A percentile compares a stretch with the other conserved stretches of the same genome.
Evolutionary conservation across 1,140 invertebrate genomes (phyloP).

Genomic region (Sinonovacula constricta): DNA sequence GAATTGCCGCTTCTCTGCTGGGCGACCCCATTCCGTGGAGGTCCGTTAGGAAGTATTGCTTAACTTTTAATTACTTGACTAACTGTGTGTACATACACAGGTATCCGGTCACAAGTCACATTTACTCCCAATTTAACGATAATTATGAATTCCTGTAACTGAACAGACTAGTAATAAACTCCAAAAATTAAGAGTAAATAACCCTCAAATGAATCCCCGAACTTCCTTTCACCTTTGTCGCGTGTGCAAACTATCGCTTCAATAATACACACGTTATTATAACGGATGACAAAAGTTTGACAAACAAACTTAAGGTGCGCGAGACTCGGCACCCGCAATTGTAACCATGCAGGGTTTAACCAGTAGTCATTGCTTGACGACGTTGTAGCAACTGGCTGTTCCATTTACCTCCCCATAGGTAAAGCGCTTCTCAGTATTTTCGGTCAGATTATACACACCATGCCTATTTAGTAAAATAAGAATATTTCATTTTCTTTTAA

Average conservation of each 20-base stretch:
- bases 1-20: slow-evolving; percentile 36
- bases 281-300: slow-evolving; percentile 20
- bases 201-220: neutral
- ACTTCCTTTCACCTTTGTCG: neutral
- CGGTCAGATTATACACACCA: no score
- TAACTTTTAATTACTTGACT: no score
- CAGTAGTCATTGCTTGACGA: slow-evolving; percentile 31
- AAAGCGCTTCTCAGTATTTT: no score
- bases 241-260: slow-evolving; percentile 21
- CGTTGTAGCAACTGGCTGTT: slow-evolving; percentile 47
- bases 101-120: no score
- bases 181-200: neutral
- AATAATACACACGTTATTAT: slow-evolving; percentile 16
- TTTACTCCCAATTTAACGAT: no score
- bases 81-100: no score
- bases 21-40: slow-evolving; percentile 25
- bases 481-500: no score
- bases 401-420: slow-evolving; percentile 17
- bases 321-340: slow-evolving; percentile 28
- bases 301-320: slow-evolving; percentile 42
- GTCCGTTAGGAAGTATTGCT: slow-evolving; percentile 2
- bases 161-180: no score
- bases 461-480: no score
- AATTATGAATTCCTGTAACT: no score
- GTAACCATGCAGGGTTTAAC: slow-evolving; percentile 51